Evolutionary conservation across 2,888 invertebrate species (phyloP), one percentile per base, ranked within the genome.

Genomic region (Xestia sexstrigata): DNA sequence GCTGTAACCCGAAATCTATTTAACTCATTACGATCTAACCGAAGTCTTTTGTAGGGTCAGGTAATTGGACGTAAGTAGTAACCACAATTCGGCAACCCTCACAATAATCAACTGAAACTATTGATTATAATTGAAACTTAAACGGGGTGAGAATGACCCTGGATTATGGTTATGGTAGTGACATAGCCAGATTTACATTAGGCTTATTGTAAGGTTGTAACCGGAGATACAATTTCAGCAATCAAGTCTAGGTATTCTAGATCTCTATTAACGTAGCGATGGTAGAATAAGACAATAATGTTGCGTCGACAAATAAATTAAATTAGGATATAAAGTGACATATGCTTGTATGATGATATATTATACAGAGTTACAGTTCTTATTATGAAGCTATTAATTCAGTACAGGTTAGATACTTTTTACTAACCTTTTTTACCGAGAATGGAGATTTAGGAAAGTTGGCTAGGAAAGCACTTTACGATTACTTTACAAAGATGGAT

Each of bases 11-110:
- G 20, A 81, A 81, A 81, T 81, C 66, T 81, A 85, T 81, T 85
- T 84, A 84, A 81, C 81, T 81, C 73, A 81, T 84, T 84, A 81
- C 42, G 58, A 52, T 79, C 30, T n/a, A 79, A 69, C 84, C 55
- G 35, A 70, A 68, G 23, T 23, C 63, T 81, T 84, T 30, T 30
- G 52, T 62, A 81, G 67, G 81, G 81, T 74, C 85, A 81, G 66
- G 81, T 81, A 79, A 80, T 79, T 70, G 60, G 20, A 55, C 45
- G 42, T 79, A 85, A 85, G 85, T 26, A 81, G 62, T 73, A 62
- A 81, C 74, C 85, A 81, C 74, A 81, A 47, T 49, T 70, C 55
- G 62, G 17, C 49, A 85, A 82, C 55, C 76, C 82, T 30, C 67
- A 76, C 82, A 63, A 82, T 76, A 70, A 85, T 68, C 58, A 70